Conservation (phyloP, 2,113 vertebrate species). For the Mionectes macconnelli region DNA sequence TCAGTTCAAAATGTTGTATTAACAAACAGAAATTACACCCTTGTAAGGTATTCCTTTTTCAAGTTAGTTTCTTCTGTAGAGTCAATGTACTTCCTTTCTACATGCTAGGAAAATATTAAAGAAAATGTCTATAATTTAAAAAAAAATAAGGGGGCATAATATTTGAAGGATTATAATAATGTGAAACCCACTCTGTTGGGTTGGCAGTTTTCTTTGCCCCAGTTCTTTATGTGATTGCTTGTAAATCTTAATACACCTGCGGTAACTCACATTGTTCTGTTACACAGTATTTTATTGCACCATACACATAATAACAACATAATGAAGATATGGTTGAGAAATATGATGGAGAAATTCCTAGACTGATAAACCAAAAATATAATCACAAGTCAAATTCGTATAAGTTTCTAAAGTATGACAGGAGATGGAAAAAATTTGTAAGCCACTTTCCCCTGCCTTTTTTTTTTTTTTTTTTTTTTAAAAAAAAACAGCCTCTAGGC, state of each 20-base stretch:
- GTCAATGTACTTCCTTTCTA: not conserved
- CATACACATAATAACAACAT: not conserved
- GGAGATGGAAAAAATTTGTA: not conserved
- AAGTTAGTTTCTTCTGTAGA: not conserved
- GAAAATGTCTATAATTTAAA: not conserved
- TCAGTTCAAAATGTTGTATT: conserved; percentile 22
- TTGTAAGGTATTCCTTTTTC: not conserved
- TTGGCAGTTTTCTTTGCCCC: accelerated
- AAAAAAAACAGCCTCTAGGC: not conserved
- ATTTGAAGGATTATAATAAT: not conserved
- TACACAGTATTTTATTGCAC: not conserved
- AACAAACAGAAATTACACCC: not conserved
- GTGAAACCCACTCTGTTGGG: not conserved
- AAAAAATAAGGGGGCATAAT: not conserved
- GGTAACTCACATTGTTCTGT: not conserved
- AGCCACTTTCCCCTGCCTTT: not conserved
- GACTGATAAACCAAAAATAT: not conserved
- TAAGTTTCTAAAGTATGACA: not conserved
- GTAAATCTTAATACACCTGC: not conserved
- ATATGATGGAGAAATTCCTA: not conserved
- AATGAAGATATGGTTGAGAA: not conserved
- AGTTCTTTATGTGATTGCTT: not conserved
- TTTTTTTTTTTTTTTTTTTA: not conserved
- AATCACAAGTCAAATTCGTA: not conserved
- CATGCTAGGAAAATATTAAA: not conserved